These are phyloP conservation scores for Riparia riparia DNA, from an alignment of 2,113 vertebrate species.

Conservation along the genomic window DNA sequence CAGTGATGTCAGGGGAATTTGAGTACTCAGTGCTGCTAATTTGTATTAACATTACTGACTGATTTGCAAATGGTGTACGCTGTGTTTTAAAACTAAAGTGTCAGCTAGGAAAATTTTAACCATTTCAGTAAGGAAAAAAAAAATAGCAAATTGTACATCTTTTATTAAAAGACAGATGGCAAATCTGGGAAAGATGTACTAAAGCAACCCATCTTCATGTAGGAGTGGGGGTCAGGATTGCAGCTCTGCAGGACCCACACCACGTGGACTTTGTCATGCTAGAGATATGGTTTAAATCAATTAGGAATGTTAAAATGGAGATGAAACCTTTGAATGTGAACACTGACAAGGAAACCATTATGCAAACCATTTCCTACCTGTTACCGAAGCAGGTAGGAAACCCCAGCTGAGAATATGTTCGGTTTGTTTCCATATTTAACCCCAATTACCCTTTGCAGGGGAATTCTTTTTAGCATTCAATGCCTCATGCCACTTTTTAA, in stretches of 20 bases:
- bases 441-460: conserved; percentile 76
- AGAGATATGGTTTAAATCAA: neutral
- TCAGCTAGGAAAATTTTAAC: neutral
- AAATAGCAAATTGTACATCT: neutral
- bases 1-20: neutral
- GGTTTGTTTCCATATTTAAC: conserved; percentile 79
- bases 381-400: conserved; percentile 45
- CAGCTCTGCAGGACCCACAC: neutral
- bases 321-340: neutral
- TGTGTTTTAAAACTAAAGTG: neutral
- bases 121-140: neutral
- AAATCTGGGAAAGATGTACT: neutral
- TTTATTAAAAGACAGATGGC: neutral
- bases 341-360: neutral
- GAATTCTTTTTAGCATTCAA: conserved; percentile 77
- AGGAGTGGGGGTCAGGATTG: neutral
- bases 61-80: conserved; percentile 5
- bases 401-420: conserved; percentile 68
- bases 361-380: neutral
- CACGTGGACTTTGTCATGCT: neutral
- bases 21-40: conserved; percentile 32
- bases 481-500: conserved; percentile 63
- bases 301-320: neutral
- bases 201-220: neutral
- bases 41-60: neutral